phyloP scores from a whole-genome alignment of 2,888 invertebrate genomes.

The Galeopsomyia nigrocyanea region DNA sequence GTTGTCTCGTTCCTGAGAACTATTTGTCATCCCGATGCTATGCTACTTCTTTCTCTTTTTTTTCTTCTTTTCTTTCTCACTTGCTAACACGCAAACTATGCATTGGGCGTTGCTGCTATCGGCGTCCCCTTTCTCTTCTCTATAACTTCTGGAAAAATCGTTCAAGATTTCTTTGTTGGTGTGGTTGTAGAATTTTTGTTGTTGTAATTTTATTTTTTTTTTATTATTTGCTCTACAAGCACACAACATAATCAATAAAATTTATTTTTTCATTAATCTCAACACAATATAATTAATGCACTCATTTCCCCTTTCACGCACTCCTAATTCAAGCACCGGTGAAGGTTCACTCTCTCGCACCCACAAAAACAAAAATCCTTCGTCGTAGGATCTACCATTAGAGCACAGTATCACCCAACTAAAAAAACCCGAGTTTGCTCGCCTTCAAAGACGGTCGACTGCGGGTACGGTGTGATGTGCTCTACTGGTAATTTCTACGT shows the following conservation, averaged over 20 bases:
- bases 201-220: conserved; percentile 2
- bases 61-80: conserved; percentile 4
- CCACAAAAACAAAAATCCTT: conserved; percentile 4
- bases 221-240: neutral
- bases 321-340: too few species aligned
- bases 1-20: conserved; percentile 24
- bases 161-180: conserved; percentile 5
- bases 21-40: conserved; percentile 24
- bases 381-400: conserved; percentile 58
- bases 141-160: conserved; percentile 5
- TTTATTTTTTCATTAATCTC: too few species aligned
- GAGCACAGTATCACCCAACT: conserved; percentile 57
- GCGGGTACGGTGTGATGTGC: conserved; percentile 61
- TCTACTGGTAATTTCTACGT: conserved; percentile 62
- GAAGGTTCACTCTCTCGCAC: too few species aligned
- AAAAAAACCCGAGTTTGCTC: conserved; percentile 26
- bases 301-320: too few species aligned
- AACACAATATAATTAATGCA: too few species aligned
- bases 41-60: neutral
- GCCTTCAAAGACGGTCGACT: conserved; percentile 38
- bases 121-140: conserved; percentile 1
- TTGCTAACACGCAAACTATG: neutral
- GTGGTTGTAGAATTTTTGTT: neutral
- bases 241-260: too few species aligned
- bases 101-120: conserved; percentile 20